A percentile compares a stretch with the other conserved stretches of the same genome.
Conservation (phyloP, 2,113 vertebrate genomes). For the Platysternon megacephalum region DNA sequence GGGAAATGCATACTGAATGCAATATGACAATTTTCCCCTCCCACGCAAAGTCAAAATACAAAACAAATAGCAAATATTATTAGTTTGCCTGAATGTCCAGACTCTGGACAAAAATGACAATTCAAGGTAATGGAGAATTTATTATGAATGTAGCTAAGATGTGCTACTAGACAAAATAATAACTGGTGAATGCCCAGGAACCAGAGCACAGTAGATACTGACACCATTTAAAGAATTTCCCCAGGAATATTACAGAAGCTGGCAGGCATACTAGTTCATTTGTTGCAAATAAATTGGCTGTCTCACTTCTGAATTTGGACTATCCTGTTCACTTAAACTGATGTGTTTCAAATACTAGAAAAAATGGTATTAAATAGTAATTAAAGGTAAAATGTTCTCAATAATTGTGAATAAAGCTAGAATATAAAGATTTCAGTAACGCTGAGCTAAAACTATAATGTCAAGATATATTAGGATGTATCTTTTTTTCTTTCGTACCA, state of each 20-base stretch:
- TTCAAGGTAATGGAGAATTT: neutral
- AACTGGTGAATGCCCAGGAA: neutral
- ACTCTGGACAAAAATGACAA: neutral
- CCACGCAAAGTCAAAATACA: neutral
- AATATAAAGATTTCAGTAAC: constrained; percentile 22
- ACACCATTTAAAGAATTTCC: neutral
- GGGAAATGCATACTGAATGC: neutral
- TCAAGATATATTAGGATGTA: neutral
- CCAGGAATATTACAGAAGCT: neutral
- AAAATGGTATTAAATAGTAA: constrained; percentile 35
- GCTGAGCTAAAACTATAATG: constrained; percentile 14
- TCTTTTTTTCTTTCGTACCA: neutral
- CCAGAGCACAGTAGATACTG: neutral
- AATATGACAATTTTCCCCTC: neutral
- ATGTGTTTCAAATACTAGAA: constrained; percentile 27
- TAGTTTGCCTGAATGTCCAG: neutral
- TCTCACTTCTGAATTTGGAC: neutral
- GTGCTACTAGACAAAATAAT: neutral
- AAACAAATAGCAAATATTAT: neutral
- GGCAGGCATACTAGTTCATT: neutral
- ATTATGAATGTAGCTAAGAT: neutral
- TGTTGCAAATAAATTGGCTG: neutral
- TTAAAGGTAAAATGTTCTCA: constrained; percentile 61
- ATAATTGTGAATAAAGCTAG: constrained; percentile 44
- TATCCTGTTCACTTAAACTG: neutral